These are phyloP conservation scores for Anser brachyrhynchus DNA, from an alignment of 2,113 vertebrate species.

Conservation along the genomic window DNA sequence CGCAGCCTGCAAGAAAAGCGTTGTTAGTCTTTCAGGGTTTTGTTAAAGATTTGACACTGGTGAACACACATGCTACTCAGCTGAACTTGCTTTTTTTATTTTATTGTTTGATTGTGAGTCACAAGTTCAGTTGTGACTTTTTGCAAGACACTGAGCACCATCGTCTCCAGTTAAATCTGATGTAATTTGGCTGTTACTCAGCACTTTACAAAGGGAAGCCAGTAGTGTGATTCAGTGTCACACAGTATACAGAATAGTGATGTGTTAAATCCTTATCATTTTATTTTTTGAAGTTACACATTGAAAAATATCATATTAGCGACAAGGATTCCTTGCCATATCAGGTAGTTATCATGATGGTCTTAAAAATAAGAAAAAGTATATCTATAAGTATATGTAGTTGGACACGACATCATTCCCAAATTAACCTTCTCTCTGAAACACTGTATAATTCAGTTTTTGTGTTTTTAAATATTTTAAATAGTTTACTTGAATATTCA, in stretches of 20 bases:
- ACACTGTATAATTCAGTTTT: conserved; percentile 71
- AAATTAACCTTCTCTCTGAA: conserved; percentile 45
- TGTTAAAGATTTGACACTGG: conserved; percentile 22
- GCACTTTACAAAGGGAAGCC: conserved; percentile 57
- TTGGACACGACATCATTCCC: conserved; percentile 56
- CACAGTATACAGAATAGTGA: background rate
- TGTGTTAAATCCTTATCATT: conserved; percentile 17
- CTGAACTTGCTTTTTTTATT: background rate
- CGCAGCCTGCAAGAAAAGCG: background rate
- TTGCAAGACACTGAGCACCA: conserved; percentile 10
- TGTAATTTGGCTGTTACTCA: conserved; percentile 43
- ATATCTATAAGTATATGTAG: conserved; percentile 46
- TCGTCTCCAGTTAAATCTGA: conserved; percentile 5
- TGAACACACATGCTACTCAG: conserved; percentile 3
- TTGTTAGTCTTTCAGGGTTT: background rate
- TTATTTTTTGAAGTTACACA: background rate
- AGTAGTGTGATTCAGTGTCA: conserved; percentile 14
- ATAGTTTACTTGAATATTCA: conserved; percentile 77
- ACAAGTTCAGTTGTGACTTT: background rate
- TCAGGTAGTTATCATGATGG: conserved; percentile 49
- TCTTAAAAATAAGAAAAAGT: conserved; percentile 60
- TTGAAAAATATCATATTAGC: conserved; percentile 39
- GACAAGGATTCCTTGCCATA: conserved; percentile 38
- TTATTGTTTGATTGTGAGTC: background rate
- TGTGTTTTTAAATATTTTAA: conserved; percentile 57